Conservation (phyloP, 1,140 invertebrate genomes). For the Lordiphosa collinella region DNA sequence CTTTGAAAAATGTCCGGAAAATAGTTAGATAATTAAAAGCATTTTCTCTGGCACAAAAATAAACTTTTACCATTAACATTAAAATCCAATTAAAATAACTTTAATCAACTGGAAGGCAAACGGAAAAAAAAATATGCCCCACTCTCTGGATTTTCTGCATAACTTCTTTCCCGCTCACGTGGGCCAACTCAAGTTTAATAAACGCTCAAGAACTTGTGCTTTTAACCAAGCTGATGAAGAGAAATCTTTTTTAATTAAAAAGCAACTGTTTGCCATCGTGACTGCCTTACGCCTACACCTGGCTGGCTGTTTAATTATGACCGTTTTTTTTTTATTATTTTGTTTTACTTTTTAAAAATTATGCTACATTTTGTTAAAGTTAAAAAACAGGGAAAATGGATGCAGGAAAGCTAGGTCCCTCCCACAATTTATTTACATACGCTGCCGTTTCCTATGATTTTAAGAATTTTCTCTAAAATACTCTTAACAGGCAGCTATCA, state of each 20-base stretch:
- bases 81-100: constrained; percentile 54
- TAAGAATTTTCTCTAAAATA: too few relatives aligned
- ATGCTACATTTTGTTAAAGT: too few relatives aligned
- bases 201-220: constrained; percentile 34
- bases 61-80: constrained; percentile 54
- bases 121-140: neutral
- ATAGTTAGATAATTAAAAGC: constrained; percentile 1
- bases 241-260: constrained; percentile 59
- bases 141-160: neutral
- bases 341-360: too few relatives aligned
- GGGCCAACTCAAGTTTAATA: constrained; percentile 45
- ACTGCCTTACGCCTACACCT: neutral
- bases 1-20: neutral
- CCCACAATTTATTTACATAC: too few relatives aligned
- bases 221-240: constrained; percentile 46
- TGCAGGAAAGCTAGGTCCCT: too few relatives aligned
- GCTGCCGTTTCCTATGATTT: too few relatives aligned
- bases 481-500: too few relatives aligned
- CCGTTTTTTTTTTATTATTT: too few relatives aligned
- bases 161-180: constrained; percentile 27
- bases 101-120: constrained; percentile 45
- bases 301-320: too few relatives aligned
- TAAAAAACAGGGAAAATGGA: too few relatives aligned
- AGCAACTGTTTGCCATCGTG: constrained; percentile 46
- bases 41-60: neutral